These are phyloP conservation scores for Pseudomyrmex sp. DNA, from an alignment of 1,140 invertebrate genomes.

Conservation along the genomic window DNA sequence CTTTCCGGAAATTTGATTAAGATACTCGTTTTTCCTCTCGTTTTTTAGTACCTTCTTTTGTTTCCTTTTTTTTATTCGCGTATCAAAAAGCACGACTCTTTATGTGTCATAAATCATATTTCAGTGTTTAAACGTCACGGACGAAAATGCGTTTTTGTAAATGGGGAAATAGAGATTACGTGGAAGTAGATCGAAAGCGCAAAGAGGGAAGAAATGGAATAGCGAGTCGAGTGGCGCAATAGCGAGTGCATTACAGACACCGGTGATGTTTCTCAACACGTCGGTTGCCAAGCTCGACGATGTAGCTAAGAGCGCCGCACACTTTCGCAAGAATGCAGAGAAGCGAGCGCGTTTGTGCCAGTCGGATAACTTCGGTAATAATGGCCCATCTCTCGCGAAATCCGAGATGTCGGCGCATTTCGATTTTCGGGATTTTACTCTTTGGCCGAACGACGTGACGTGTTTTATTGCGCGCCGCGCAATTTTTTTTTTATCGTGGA, in stretches of 20 bases:
- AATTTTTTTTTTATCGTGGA: background rate
- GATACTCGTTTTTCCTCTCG: background rate
- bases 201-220: constrained; percentile 29
- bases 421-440: constrained; percentile 14
- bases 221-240: constrained; percentile 39
- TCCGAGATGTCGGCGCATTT: constrained; percentile 10
- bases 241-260: constrained; percentile 37
- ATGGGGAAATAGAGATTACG: constrained; percentile 36
- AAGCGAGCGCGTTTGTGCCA: background rate
- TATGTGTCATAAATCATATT: background rate
- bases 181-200: constrained; percentile 36
- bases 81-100: background rate
- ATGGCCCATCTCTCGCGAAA: constrained; percentile 42
- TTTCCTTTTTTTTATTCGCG: background rate
- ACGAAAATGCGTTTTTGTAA: constrained; percentile 7
- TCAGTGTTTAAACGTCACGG: constrained; percentile 25
- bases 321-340: constrained; percentile 16
- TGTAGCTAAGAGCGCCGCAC: constrained; percentile 6
- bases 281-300: constrained; percentile 22
- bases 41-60: no score
- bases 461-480: background rate
- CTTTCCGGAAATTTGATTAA: background rate
- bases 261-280: constrained; percentile 28
- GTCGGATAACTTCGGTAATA: constrained; percentile 28
- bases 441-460: background rate